Conservation (phyloP, 2,113 vertebrate genomes). For the Formicarius rufipectus region DNA sequence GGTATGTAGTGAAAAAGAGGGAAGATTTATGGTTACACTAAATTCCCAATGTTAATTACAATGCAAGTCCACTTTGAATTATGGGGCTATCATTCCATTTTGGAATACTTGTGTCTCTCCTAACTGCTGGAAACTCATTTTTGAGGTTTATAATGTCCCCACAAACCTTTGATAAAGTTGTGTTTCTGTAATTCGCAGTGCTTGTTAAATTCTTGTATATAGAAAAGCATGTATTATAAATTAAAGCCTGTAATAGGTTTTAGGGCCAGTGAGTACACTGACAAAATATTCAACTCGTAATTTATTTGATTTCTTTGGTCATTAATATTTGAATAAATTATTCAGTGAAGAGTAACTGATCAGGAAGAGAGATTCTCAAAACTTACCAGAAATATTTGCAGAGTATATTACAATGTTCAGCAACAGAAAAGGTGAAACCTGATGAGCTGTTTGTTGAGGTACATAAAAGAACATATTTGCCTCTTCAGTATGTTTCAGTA, state of each 20-base stretch:
- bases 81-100: neutral
- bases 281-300: neutral
- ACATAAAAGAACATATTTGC: neutral
- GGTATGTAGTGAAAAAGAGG: neutral
- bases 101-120: neutral
- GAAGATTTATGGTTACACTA: neutral
- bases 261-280: neutral
- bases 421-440: neutral
- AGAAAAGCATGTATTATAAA: neutral
- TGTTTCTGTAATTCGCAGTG: neutral
- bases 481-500: neutral
- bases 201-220: slow-evolving; percentile 16
- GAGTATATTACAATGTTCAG: neutral
- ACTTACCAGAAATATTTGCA: neutral
- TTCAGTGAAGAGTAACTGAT: slow-evolving; percentile 3
- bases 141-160: neutral
- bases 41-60: slow-evolving; percentile 5
- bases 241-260: neutral
- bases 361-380: neutral
- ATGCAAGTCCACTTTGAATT: neutral
- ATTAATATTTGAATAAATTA: slow-evolving; percentile 34
- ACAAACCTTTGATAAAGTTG: neutral
- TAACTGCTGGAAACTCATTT: neutral
- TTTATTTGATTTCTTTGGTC: slow-evolving; percentile 4
- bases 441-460: neutral